Percentiles rank a stretch among this genome's conserved stretches.
These are phyloP conservation scores for Coilia nasus DNA, from an alignment of 2,797 vertebrate genomes.

Conservation along the genomic window DNA sequence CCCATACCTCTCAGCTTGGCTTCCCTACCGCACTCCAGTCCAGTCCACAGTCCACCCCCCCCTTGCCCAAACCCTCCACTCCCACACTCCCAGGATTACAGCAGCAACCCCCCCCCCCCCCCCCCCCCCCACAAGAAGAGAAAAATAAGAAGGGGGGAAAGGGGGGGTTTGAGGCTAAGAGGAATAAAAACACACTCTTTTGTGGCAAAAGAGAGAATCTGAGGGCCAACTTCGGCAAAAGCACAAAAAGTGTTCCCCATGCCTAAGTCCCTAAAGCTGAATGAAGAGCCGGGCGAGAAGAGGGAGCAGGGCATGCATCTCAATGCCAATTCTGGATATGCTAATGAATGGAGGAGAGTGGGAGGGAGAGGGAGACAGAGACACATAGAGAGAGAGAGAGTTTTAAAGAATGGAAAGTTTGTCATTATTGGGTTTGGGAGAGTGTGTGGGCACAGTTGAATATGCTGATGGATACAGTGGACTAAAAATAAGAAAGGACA, in stretches of 20 bases:
- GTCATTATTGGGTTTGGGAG: no score
- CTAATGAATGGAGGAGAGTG: constrained; percentile 20
- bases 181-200: neutral
- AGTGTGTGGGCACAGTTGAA: no score
- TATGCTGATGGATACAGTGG: no score
- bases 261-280: neutral
- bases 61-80: neutral
- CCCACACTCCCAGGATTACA: neutral
- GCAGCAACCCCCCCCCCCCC: neutral
- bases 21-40: constrained; percentile 25
- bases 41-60: neutral
- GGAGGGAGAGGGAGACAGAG: constrained; percentile 21
- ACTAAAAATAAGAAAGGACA: no score
- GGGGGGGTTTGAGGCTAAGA: neutral
- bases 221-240: neutral
- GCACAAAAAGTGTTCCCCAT: neutral
- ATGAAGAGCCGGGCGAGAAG: neutral
- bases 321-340: constrained; percentile 26
- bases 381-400: constrained; percentile 2
- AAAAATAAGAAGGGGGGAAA: neutral
- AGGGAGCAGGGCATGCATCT: neutral
- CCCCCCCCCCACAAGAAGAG: neutral
- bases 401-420: no score
- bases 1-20: constrained; percentile 51
- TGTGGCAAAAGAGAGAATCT: constrained; percentile 14